Base-by-base conservation (phyloP, 2,797 vertebrate genomes). In the Vireo griseus region DNA sequence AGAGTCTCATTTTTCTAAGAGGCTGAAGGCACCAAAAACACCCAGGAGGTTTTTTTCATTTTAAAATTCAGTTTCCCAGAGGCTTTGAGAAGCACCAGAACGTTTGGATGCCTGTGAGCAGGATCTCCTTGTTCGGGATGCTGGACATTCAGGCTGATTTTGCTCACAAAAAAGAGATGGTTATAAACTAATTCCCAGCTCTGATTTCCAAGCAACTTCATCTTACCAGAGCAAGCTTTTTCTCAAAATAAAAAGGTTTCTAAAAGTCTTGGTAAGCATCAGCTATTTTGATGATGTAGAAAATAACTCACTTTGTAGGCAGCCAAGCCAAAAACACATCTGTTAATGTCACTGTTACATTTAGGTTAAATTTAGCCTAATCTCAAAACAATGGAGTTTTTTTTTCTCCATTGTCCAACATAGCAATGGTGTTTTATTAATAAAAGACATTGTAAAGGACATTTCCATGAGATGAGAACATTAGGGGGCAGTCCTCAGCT, bases 401-500 rank as follows among this genome's bases (percentile, higher is more conserved):
- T 89, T 77, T 66, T 65, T 45, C 29, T 80, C 13, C 21, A 3
- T 7, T 5, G 2, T 77, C 14, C 29, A 61, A 54, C 14, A 54
- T 22, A 26, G 18, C 65, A 73, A 76, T 45, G 35, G 17, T 61
- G 5, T 90, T 92, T 87, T 67, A 65, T 77, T 80, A 93, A 67
- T 65, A 72, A 86, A 88, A 92, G 39, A 24, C 29, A 61, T 45
- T 48, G 33, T 37, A 85, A 77, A 91, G 45, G 28, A 77, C 31
- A 37, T 61, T 85, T 85, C 25, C 68, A 29, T 74, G 57, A 82
- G 26, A 71, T 87, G 22, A 47, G 52, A 91, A 77, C 95, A 93
- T 95, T 77, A 95, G 93, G 68, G 95, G 96, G 93, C 95, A 96
- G 88, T 80, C 91, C 94, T 89, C 84, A 79, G 65, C 90, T 65